phyloP scores from a whole-genome alignment of 2,888 invertebrate genomes.

The Aleiodes alternator region DNA sequence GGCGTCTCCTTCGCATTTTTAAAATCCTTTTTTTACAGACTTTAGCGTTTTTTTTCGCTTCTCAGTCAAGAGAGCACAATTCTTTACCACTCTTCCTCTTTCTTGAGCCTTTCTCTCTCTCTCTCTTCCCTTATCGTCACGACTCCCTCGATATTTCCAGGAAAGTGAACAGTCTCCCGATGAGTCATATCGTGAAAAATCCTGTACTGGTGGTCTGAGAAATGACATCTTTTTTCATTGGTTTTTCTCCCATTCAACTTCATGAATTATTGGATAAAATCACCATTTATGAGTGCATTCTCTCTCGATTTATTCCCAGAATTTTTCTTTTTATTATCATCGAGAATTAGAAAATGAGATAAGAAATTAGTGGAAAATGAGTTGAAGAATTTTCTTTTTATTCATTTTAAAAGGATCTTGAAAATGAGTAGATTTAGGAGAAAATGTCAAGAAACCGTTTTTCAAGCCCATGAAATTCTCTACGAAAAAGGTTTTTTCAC shows the following conservation, averaged over 20 bases:
- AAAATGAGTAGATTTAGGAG: too few relatives aligned
- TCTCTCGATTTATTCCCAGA: too few relatives aligned
- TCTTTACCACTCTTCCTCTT: conserved; percentile 38
- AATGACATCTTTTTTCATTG: conserved; percentile 1
- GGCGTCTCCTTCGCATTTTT: conserved; percentile 50
- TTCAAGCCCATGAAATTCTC: too few relatives aligned
- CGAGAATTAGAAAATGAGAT: too few relatives aligned
- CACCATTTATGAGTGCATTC: too few relatives aligned
- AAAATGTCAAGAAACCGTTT: too few relatives aligned
- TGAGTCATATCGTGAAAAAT: conserved; percentile 35
- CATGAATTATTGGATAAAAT: conserved; percentile 6
- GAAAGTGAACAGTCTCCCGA: conserved; percentile 54
- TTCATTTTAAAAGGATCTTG: not conserved
- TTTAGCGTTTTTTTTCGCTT: conserved; percentile 30
- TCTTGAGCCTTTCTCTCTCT: conserved; percentile 39
- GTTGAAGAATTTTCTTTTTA: too few relatives aligned
- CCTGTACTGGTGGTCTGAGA: not conserved
- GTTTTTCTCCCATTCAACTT: not conserved
- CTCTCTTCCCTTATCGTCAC: conserved; percentile 53
- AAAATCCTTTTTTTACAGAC: conserved; percentile 40
- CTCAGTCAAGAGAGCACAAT: conserved; percentile 42
- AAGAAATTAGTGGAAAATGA: too few relatives aligned
- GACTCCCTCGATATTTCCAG: conserved; percentile 56
- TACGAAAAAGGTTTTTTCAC: too few relatives aligned
- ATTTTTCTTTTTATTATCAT: too few relatives aligned